Percentiles rank a stretch among this genome's conserved stretches.
Conservation (phyloP, 2,113 vertebrate genomes). For the Gasterosteus nipponicus region DNA sequence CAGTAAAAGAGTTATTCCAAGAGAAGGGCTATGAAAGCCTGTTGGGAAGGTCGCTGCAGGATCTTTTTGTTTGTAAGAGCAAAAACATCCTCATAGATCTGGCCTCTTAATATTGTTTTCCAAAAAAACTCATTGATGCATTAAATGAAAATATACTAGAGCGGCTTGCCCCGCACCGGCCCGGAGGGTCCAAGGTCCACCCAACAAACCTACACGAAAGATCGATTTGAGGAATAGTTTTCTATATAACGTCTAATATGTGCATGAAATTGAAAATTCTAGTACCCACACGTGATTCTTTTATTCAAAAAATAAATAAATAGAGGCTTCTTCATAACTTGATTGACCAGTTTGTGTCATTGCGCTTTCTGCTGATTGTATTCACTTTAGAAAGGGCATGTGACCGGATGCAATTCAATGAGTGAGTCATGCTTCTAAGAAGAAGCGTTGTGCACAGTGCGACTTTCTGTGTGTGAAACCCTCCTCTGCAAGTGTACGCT, state of each 20-base stretch:
- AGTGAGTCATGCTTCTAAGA: constrained; percentile 9
- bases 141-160: not conserved
- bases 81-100: not conserved
- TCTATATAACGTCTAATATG: no score
- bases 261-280: not conserved
- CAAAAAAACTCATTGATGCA: not conserved
- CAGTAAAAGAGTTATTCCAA: not conserved
- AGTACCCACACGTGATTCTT: not conserved
- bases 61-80: not conserved
- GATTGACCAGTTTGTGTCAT: not conserved
- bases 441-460: not conserved
- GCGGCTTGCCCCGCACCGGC: not conserved
- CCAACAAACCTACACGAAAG: not conserved
- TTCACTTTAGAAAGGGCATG: constrained; percentile 2
- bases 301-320: not conserved
- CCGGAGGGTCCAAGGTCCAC: not conserved
- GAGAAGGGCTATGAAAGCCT: not conserved
- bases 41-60: not conserved
- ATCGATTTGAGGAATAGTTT: no score
- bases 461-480: not conserved
- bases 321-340: not conserved
- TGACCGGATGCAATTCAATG: not conserved
- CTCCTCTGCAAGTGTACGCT: constrained; percentile 1
- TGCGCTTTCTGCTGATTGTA: not conserved
- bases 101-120: not conserved